Percentiles rank a stretch among this genome's conserved stretches.
Evolutionary conservation across 2,113 vertebrate species (phyloP).

Genomic region (Axis porcinus): DNA sequence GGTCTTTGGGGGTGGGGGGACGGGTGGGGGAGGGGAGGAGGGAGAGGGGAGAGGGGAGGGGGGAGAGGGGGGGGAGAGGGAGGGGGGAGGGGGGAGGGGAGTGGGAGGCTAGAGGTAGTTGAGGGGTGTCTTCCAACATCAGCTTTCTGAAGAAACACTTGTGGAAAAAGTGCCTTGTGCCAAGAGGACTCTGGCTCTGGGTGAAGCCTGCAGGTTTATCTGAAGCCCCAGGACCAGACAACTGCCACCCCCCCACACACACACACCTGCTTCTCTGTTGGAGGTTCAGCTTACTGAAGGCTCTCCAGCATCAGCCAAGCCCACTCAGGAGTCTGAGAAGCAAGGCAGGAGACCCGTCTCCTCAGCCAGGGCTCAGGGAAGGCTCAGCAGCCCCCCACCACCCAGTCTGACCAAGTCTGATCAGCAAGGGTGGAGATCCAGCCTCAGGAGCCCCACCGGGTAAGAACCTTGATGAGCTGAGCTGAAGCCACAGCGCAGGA

Average conservation of each 20-base stretch:
- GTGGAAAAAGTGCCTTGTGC: background rate
- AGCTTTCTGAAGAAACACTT: background rate
- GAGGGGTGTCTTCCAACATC: too few relatives aligned
- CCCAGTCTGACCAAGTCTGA: background rate
- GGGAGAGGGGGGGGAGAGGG: too few relatives aligned
- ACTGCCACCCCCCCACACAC: background rate
- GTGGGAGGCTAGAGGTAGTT: background rate
- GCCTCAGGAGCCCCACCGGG: rapidly evolving
- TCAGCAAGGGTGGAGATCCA: rapidly evolving
- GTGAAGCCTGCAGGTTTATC: background rate
- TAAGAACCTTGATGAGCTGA: background rate
- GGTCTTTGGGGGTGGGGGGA: background rate
- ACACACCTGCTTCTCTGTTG: background rate
- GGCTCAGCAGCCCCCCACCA: background rate
- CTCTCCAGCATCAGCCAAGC: background rate
- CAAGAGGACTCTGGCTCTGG: background rate
- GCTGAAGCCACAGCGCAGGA: background rate
- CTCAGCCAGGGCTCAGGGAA: background rate
- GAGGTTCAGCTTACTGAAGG: too few relatives aligned
- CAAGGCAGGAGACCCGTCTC: rapidly evolving
- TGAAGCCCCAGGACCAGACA: background rate
- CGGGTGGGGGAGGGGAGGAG: rapidly evolving
- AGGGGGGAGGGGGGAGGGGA: too few relatives aligned
- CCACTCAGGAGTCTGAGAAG: background rate
- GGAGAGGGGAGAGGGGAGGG: rapidly evolving